phyloP scores from a whole-genome alignment of 1,140 invertebrate genomes.

The Planococcus citri region DNA sequence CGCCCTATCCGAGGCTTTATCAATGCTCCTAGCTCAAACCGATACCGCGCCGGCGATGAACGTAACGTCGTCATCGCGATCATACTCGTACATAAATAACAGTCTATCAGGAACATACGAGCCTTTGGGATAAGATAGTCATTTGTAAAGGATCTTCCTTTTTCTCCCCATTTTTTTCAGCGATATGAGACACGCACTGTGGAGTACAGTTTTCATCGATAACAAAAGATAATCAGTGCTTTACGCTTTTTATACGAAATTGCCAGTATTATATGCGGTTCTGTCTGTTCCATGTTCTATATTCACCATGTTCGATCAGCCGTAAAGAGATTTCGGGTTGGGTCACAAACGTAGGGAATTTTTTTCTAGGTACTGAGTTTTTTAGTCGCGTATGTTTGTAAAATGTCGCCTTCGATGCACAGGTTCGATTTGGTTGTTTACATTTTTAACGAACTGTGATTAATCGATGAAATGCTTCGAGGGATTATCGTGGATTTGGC shows the following conservation, averaged over 20 bases:
- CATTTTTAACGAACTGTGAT: not conserved
- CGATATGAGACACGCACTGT: too few relatives aligned
- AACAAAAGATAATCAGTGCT: not conserved
- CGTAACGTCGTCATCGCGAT: not conserved
- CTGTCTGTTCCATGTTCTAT: not conserved
- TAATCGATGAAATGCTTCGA: not conserved
- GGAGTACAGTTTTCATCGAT: not conserved
- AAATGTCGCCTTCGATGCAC: too few relatives aligned
- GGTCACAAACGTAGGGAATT: not conserved
- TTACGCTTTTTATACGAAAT: not conserved
- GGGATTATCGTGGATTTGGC: not conserved
- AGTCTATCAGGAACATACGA: not conserved
- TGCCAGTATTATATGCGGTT: constrained; percentile 1
- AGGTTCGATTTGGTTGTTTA: not conserved
- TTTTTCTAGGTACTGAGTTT: not conserved
- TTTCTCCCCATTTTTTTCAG: not conserved
- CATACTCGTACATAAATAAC: not conserved
- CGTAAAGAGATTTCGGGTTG: not conserved
- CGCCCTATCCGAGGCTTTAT: not conserved
- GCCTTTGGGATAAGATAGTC: not conserved
- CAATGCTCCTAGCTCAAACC: not conserved
- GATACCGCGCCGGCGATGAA: not conserved
- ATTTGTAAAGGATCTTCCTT: not conserved
- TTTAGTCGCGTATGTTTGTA: not conserved
- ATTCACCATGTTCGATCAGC: not conserved